Percentiles rank a stretch among this genome's conserved stretches.
Evolutionary conservation across 2,888 invertebrate species (phyloP).

Genomic region (Germaria angustata): DNA sequence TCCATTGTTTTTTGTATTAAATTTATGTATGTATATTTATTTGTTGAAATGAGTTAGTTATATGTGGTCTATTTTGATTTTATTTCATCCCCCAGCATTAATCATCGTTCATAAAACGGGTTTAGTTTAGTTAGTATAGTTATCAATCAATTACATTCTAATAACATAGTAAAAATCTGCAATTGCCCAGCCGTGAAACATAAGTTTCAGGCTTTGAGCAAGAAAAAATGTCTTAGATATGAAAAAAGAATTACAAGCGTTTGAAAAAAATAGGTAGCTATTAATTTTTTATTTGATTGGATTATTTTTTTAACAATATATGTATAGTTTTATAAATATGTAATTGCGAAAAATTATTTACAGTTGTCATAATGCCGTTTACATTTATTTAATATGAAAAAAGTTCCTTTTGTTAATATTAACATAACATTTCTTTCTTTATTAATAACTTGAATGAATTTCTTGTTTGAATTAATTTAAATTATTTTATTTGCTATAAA

Average conservation of each 20-base stretch:
- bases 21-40: not conserved
- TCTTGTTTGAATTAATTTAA: not conserved
- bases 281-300: slow-evolving; percentile 46
- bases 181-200: slow-evolving; percentile 8
- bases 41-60: not conserved
- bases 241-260: not conserved
- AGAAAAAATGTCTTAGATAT: too few relatives aligned
- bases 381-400: slow-evolving; percentile 13
- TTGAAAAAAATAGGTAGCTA: not conserved
- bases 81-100: slow-evolving; percentile 1
- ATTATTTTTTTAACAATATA: slow-evolving; percentile 30
- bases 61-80: not conserved
- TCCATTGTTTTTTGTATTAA: too few relatives aligned
- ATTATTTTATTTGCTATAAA: not conserved
- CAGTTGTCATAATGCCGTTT: slow-evolving; percentile 5
- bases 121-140: slow-evolving; percentile 44
- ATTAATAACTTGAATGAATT: not conserved
- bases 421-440: not conserved
- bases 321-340: slow-evolving; percentile 13
- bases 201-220: not conserved
- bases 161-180: not conserved
- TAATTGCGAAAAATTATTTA: slow-evolving; percentile 3
- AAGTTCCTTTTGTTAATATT: slow-evolving; percentile 46
- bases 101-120: slow-evolving; percentile 49
- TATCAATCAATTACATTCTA: slow-evolving; percentile 7